Percentiles rank a stretch among this genome's conserved stretches.
phyloP scores from a whole-genome alignment of 2,888 invertebrate genomes.

The Myopa tessellatipennis region DNA sequence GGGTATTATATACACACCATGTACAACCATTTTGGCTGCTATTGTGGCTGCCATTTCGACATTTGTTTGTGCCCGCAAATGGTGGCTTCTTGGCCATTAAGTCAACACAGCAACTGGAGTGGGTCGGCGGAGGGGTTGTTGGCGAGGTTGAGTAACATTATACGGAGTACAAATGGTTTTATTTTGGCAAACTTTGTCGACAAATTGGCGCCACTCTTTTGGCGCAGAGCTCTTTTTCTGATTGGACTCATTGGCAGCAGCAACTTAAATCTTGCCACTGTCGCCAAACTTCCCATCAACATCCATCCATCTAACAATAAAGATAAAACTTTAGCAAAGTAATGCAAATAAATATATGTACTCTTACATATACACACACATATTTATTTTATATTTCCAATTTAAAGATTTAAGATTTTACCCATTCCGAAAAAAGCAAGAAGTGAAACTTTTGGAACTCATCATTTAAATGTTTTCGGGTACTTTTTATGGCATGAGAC shows the following conservation, averaged over 20 bases:
- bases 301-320: slow-evolving; percentile 24
- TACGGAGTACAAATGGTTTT: slow-evolving; percentile 28
- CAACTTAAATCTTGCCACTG: slow-evolving; percentile 33
- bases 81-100: slow-evolving; percentile 30
- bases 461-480: too few relatives aligned
- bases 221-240: slow-evolving; percentile 57
- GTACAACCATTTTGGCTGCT: slow-evolving; percentile 3
- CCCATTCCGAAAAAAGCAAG: too few relatives aligned
- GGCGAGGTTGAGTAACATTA: neutral
- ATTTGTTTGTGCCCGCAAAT: slow-evolving; percentile 31
- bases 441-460: too few relatives aligned
- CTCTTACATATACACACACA: neutral
- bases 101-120: slow-evolving; percentile 6
- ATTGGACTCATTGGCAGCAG: slow-evolving; percentile 40
- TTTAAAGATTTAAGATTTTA: too few relatives aligned
- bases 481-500: too few relatives aligned
- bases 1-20: neutral
- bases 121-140: neutral
- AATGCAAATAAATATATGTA: slow-evolving; percentile 6
- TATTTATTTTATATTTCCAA: too few relatives aligned
- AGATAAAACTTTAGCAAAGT: slow-evolving; percentile 5
- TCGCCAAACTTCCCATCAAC: slow-evolving; percentile 42
- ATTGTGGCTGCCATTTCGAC: slow-evolving; percentile 30
- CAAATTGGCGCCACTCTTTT: slow-evolving; percentile 65
- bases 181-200: slow-evolving; percentile 62